A percentile compares a stretch with the other conserved stretches of the same genome.
Evolutionary conservation across 2,113 vertebrate genomes (phyloP).

Genomic region (Donacobius atricapilla): DNA sequence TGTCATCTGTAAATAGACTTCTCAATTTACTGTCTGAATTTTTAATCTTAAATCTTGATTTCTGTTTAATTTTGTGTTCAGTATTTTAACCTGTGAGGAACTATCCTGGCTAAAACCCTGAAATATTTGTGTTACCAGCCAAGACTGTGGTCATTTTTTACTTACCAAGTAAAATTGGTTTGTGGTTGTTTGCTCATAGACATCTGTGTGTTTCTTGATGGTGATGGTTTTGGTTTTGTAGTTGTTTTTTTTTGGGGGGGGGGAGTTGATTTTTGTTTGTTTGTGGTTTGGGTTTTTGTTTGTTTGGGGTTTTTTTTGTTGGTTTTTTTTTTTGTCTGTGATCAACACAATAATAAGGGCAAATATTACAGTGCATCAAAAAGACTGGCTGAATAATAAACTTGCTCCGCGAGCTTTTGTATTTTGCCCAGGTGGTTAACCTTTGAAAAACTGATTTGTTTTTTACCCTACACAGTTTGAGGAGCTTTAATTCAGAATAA

Average conservation of each 20-base stretch:
- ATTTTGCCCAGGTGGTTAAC: neutral
- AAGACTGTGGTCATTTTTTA: neutral
- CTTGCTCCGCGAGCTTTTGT: neutral
- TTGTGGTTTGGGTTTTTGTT: neutral
- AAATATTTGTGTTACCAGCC: neutral
- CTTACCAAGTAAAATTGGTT: neutral
- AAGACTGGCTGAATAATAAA: neutral
- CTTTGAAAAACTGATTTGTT: neutral
- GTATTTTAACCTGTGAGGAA: neutral
- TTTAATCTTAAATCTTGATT: neutral
- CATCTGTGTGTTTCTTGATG: neutral
- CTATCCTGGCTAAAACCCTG: neutral
- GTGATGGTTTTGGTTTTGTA: neutral
- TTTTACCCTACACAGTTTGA: neutral
- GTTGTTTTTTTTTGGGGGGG: too few relatives aligned
- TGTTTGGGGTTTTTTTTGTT: too few relatives aligned
- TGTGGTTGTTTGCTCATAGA: neutral
- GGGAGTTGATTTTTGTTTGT: fast-evolving
- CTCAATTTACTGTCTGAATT: neutral
- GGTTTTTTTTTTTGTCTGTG: neutral
- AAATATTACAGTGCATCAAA: neutral
- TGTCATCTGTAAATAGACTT: neutral
- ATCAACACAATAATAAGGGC: neutral
- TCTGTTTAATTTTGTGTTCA: neutral
- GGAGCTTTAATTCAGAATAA: neutral